phyloP scores from a whole-genome alignment of 92 coral and sea anemone species.

The Paramuricea clavata region DNA sequence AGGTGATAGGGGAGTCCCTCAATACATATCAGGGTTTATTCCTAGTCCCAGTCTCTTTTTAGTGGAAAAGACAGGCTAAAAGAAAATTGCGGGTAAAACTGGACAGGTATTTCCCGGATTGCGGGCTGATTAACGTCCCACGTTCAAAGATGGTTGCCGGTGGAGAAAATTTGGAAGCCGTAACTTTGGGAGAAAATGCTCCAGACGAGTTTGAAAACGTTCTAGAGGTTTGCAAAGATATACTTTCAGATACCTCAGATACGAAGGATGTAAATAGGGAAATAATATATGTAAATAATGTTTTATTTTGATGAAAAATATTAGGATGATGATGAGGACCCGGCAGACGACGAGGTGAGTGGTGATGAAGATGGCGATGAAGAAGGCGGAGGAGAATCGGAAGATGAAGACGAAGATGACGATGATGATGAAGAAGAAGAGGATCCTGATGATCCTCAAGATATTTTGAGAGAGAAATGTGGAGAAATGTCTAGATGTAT shows the following conservation, averaged over 20 bases:
- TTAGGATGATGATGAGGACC: slow-evolving; percentile 40
- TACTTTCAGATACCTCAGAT: not conserved
- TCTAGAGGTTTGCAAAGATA: slow-evolving; percentile 5
- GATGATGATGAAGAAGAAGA: slow-evolving; percentile 98
- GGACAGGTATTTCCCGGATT: not conserved
- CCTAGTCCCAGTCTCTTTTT: slow-evolving; percentile 7
- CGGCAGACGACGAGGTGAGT: slow-evolving; percentile 60
- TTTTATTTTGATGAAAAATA: slow-evolving; percentile 7
- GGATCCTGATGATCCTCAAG: slow-evolving; percentile 90
- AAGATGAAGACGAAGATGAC: slow-evolving; percentile 74
- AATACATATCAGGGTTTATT: not conserved
- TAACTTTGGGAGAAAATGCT: slow-evolving; percentile 37
- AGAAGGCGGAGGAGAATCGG: slow-evolving; percentile 56
- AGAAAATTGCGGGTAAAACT: slow-evolving; percentile 5
- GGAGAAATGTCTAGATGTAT: slow-evolving; percentile 75
- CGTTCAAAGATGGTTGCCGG: slow-evolving; percentile 55
- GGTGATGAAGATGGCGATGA: slow-evolving; percentile 73
- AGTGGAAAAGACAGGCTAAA: slow-evolving; percentile 13
- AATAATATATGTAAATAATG: not conserved
- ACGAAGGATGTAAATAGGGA: not conserved
- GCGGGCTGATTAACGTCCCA: not conserved
- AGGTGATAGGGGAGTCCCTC: slow-evolving; percentile 31
- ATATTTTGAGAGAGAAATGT: slow-evolving; percentile 80
- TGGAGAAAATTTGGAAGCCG: slow-evolving; percentile 40
- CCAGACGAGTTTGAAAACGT: slow-evolving; percentile 37